phyloP scores from a whole-genome alignment of 2,888 invertebrate species.

The Oxyscelio sp. region DNA sequence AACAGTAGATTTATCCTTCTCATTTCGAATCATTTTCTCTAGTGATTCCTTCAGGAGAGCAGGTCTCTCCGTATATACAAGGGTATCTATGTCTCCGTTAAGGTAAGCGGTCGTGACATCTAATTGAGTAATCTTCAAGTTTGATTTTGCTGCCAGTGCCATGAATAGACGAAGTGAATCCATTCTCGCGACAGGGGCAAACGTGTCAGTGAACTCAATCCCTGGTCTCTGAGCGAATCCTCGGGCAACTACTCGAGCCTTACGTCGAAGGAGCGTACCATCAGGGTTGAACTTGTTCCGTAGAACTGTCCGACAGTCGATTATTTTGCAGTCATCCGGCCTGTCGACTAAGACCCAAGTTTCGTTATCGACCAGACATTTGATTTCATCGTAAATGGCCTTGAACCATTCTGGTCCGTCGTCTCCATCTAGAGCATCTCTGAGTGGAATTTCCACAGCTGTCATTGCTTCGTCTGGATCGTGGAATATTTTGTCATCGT shows the following conservation, averaged over 20 bases:
- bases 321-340: constrained; percentile 2
- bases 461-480: background rate
- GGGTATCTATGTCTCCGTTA: constrained; percentile 70
- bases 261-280: constrained; percentile 73
- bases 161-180: constrained; percentile 65
- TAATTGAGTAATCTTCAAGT: constrained; percentile 72
- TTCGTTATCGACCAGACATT: constrained; percentile 10
- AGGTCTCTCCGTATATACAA: no score
- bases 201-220: constrained; percentile 72
- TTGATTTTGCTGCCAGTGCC: constrained; percentile 60
- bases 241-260: constrained; percentile 51
- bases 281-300: constrained; percentile 20
- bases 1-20: no score
- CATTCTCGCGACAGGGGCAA: constrained; percentile 70
- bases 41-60: no score
- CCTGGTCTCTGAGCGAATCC: constrained; percentile 60
- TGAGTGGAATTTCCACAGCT: background rate
- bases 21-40: no score
- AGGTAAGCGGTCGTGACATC: constrained; percentile 77
- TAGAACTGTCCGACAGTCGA: constrained; percentile 26
- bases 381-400: constrained; percentile 4
- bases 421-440: background rate
- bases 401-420: constrained; percentile 1
- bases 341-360: constrained; percentile 21
- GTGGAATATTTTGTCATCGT: background rate